These are phyloP conservation scores for Sebastes reedi DNA, from an alignment of 2,797 vertebrate species.

Conservation along the genomic window DNA sequence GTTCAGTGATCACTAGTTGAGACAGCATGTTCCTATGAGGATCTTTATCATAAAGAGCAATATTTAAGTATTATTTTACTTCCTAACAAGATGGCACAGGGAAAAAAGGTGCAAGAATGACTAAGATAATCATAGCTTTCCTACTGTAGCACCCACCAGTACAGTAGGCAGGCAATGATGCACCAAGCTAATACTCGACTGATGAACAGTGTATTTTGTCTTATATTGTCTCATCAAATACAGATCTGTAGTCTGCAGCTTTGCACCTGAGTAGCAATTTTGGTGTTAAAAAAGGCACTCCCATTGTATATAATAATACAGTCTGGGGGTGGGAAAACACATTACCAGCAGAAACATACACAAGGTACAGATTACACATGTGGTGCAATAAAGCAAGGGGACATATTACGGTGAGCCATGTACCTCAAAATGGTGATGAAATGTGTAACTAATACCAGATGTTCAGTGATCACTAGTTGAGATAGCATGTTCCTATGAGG, in stretches of 20 bases:
- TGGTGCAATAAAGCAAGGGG: background rate
- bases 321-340: background rate
- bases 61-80: background rate
- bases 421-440: constrained; percentile 66
- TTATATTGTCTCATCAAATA: background rate
- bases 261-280: constrained; percentile 18
- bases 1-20: constrained; percentile 30
- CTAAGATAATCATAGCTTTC: background rate
- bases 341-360: constrained; percentile 1
- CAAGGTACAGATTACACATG: constrained; percentile 14
- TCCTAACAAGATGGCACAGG: background rate
- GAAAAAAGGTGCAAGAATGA: background rate
- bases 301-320: constrained; percentile 24
- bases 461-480: constrained; percentile 28
- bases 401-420: constrained; percentile 65
- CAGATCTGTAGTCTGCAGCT: background rate
- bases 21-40: background rate
- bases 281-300: constrained; percentile 9
- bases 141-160: background rate
- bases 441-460: constrained; percentile 54
- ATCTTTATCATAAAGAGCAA: background rate
- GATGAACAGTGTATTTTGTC: background rate
- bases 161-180: background rate
- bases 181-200: background rate
- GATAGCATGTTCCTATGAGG: background rate